Percentiles rank a stretch among this genome's conserved stretches.
Conservation (phyloP, 2,797 vertebrate species). For the Lophotriccus pileatus region DNA sequence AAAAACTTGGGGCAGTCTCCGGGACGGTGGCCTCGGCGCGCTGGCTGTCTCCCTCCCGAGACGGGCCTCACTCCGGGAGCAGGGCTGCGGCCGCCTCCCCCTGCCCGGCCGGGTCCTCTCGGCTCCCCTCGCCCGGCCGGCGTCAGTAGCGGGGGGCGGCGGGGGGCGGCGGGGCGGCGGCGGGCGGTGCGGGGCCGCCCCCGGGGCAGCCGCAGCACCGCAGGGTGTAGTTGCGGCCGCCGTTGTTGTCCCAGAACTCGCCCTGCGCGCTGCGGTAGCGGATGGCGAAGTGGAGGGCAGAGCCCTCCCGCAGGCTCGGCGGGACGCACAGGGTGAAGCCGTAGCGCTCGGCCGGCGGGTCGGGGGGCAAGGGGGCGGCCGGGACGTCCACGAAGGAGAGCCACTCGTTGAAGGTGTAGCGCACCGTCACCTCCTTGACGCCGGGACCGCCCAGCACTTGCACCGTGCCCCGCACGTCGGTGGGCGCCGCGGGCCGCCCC, state of each 20-base stretch:
- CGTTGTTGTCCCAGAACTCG: slow-evolving; percentile 93
- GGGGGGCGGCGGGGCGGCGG: neutral
- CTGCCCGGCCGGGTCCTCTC: neutral
- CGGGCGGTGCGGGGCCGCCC: neutral
- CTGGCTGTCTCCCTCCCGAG: neutral
- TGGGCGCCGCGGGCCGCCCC: slow-evolving; percentile 36
- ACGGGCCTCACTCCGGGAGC: neutral
- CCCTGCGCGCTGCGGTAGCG: slow-evolving; percentile 77
- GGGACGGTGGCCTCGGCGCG: neutral
- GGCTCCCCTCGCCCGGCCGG: neutral
- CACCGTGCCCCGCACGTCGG: slow-evolving; percentile 63
- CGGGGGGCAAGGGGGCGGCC: slow-evolving; percentile 63
- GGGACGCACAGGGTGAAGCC: slow-evolving; percentile 82
- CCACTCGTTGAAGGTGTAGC: slow-evolving; percentile 93
- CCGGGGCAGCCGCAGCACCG: slow-evolving; percentile 22
- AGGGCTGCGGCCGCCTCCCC: neutral
- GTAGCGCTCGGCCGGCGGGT: slow-evolving; percentile 70
- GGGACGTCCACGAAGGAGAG: slow-evolving; percentile 83
- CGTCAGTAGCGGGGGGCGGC: neutral
- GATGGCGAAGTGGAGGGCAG: slow-evolving; percentile 84
- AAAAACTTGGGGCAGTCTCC: neutral
- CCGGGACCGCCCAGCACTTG: slow-evolving; percentile 51
- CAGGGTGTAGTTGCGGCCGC: slow-evolving; percentile 84
- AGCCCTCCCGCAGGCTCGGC: slow-evolving; percentile 71
- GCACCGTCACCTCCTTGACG: slow-evolving; percentile 76